Conservation (phyloP, 2,113 vertebrate species). For the Tachysurus vachellii region DNA sequence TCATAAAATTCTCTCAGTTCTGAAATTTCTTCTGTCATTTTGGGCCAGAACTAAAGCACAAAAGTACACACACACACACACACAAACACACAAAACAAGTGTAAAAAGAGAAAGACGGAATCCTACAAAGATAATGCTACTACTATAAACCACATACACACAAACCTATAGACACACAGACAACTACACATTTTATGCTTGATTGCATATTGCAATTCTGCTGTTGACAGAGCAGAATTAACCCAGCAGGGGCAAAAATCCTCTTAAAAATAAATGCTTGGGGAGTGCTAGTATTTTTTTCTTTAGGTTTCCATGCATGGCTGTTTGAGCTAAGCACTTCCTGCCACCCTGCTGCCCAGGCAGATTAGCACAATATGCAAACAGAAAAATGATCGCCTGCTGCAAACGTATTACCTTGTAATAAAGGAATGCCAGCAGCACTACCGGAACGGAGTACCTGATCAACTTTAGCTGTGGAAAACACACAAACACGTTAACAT, state of each 20-base stretch:
- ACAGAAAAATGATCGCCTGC: slow-evolving; percentile 45
- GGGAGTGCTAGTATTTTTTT: neutral
- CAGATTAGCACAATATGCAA: slow-evolving; percentile 51
- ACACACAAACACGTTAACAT: slow-evolving; percentile 46
- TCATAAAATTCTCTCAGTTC: slow-evolving; percentile 98
- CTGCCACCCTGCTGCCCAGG: slow-evolving; percentile 23
- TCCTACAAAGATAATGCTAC: slow-evolving; percentile 24
- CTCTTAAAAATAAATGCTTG: slow-evolving; percentile 33
- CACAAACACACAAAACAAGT: neutral
- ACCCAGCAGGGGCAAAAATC: slow-evolving; percentile 18
- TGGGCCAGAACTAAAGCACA: slow-evolving; percentile 86
- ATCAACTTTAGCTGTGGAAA: slow-evolving; percentile 77
- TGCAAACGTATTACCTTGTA: slow-evolving; percentile 83
- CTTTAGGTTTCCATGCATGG: neutral
- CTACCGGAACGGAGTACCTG: slow-evolving; percentile 77
- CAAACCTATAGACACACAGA: neutral
- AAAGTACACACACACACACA: slow-evolving; percentile 20
- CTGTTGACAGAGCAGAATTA: slow-evolving; percentile 39
- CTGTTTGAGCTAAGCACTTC: slow-evolving; percentile 34
- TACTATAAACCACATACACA: neutral
- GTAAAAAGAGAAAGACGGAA: slow-evolving; percentile 11
- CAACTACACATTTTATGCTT: slow-evolving; percentile 16
- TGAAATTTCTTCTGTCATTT: slow-evolving; percentile 88
- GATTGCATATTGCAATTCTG: slow-evolving; percentile 4
- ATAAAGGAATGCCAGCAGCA: slow-evolving; percentile 80